Percentiles rank a stretch among this genome's conserved stretches.
phyloP scores from a whole-genome alignment of 2,888 invertebrate genomes.

The Ochropleura plecta region DNA sequence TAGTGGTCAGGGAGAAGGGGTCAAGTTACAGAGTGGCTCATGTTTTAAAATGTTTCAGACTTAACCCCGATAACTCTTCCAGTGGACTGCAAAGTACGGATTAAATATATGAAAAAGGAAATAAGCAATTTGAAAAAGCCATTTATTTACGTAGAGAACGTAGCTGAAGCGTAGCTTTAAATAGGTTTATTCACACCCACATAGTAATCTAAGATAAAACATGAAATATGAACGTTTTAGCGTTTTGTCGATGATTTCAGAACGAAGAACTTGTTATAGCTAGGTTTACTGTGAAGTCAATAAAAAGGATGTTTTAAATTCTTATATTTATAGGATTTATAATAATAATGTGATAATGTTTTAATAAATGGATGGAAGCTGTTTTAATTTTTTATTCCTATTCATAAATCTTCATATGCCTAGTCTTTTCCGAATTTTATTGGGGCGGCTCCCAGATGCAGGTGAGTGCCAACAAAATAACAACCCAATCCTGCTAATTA shows the following conservation, averaged over 20 bases:
- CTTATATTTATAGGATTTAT: constrained; percentile 8
- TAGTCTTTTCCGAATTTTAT: no score
- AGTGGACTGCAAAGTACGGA: constrained; percentile 2
- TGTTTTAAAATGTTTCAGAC: constrained; percentile 36
- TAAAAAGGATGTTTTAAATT: constrained; percentile 38
- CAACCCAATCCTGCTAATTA: no score
- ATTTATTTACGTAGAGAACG: constrained; percentile 14
- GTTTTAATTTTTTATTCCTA: background rate
- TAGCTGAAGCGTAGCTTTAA: constrained; percentile 6
- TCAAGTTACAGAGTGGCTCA: constrained; percentile 25
- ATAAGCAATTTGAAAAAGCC: constrained; percentile 29
- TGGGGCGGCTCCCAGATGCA: no score
- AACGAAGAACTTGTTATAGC: constrained; percentile 35
- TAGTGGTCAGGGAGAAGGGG: constrained; percentile 53
- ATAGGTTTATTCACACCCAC: constrained; percentile 13
- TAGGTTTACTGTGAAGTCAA: constrained; percentile 16
- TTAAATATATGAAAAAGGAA: constrained; percentile 32
- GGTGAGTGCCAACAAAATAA: no score
- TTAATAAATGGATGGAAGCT: background rate
- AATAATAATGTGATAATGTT: constrained; percentile 6
- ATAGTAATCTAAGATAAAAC: constrained; percentile 15
- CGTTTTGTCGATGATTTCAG: constrained; percentile 47
- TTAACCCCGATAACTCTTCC: constrained; percentile 31
- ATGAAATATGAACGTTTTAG: constrained; percentile 35
- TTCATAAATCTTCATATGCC: no score